Percentiles rank a stretch among this genome's conserved stretches.
Evolutionary conservation across 35 echinoderm and acorn worm genomes (phyloP).

Genomic region (Heliocidaris tuberculata): DNA sequence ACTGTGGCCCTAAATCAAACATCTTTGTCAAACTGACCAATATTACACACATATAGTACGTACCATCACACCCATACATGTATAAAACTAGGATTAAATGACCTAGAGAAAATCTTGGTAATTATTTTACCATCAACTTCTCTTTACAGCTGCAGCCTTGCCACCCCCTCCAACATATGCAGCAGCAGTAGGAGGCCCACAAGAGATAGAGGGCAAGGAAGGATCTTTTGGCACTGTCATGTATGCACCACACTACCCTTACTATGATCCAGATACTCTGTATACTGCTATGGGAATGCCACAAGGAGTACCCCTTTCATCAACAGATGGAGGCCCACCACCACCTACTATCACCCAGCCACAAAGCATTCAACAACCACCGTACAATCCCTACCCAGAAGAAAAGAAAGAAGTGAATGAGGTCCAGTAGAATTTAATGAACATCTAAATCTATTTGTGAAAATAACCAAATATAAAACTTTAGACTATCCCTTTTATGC

Average conservation of each 20-base stretch:
- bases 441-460: neutral
- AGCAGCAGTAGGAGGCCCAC: conserved; percentile 57
- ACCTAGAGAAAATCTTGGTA: neutral
- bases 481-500: too few species aligned
- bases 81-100: neutral
- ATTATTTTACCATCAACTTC: neutral
- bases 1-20: too few species aligned
- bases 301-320: neutral
- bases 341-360: neutral
- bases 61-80: neutral
- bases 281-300: neutral
- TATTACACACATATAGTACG: too few species aligned
- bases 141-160: neutral
- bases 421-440: neutral
- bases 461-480: neutral
- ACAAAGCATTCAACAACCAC: neutral
- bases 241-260: conserved; percentile 63
- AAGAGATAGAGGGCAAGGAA: conserved; percentile 52
- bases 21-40: too few species aligned
- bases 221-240: conserved; percentile 55
- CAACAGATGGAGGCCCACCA: neutral
- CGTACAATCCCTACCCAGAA: neutral
- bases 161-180: conserved; percentile 60
- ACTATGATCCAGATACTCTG: conserved; percentile 36
- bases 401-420: neutral